Base-by-base conservation (phyloP, 2,113 vertebrate species). In the Oryzias melastigma region DNA sequence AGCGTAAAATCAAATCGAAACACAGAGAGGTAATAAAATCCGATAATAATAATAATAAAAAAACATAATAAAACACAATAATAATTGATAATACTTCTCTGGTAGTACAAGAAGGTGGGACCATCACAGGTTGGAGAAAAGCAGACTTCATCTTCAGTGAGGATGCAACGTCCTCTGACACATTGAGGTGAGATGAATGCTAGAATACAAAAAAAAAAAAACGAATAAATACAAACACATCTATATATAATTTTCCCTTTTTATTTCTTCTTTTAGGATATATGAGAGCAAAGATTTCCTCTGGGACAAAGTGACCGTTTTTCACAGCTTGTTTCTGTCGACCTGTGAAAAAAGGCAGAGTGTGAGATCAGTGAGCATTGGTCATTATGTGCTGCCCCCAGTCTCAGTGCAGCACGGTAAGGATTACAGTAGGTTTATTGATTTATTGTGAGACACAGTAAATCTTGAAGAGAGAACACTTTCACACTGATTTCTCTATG, bases 351-450 rank as follows among this genome's bases (percentile, higher is more conserved):
- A 78, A 44, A 77, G 87, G 3, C 66, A 63, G 59, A 92, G 88
- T 74, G 75, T 82, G 5, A 84, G 71, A 64, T 92, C 91, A 14
- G 80, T 93, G 60, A 58, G 70, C 8, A 87, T 92, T 1, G 91
- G 92, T 47, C 92, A 92, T 58, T 92, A 89, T 63, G 81, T 93
- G 59, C 82, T 93, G 12, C 91, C 91, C 62, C 90, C 92, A 59
- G 58, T 68, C 4, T 68, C 83, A 41, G 83, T 93, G 22, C 92
- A 92, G 77, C 64, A 88, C 2, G 90, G 91, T 92, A 62, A 80
- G 82, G 4, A 65, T 7, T 2, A 5, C 3, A 60, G 3, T 16
- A 3, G 8, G 35, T 35, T 35, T 12, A 35, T 35, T 29, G 27
- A 29, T 29, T 35, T 8, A 10, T 10, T 35, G 8, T 35, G 8